phyloP scores from a whole-genome alignment of 2,888 invertebrate species.

The Halictus quadricinctus region DNA sequence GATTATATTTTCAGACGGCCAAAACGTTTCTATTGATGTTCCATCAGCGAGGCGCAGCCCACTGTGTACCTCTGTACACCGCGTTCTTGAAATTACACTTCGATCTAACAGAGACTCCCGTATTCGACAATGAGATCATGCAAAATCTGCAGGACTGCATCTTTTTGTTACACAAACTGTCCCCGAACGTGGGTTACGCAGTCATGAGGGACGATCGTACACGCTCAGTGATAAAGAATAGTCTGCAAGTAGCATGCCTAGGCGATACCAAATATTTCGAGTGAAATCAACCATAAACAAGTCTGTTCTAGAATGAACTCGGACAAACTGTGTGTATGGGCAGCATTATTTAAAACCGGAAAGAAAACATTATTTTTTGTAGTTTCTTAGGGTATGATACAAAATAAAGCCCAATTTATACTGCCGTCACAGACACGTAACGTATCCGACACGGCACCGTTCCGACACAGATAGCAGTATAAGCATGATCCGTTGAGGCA shows the following conservation, averaged over 20 bases:
- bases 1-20: conserved; percentile 69
- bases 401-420: neutral
- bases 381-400: conserved; percentile 47
- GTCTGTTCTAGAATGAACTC: conserved; percentile 28
- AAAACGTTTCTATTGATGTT: conserved; percentile 73
- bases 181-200: conserved; percentile 71
- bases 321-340: conserved; percentile 28
- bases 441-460: no score
- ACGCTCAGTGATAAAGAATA: conserved; percentile 72
- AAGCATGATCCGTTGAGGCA: no score
- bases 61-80: conserved; percentile 72
- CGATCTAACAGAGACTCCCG: conserved; percentile 75
- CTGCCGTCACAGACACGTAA: no score
- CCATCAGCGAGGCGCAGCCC: conserved; percentile 70
- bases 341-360: conserved; percentile 51
- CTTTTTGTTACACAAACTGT: conserved; percentile 73
- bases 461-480: no score
- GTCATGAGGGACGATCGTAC: conserved; percentile 76
- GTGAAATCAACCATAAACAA: conserved; percentile 54
- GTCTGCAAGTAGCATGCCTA: conserved; percentile 68
- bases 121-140: conserved; percentile 76
- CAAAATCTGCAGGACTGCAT: conserved; percentile 76
- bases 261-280: conserved; percentile 76
- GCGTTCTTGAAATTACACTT: conserved; percentile 75
- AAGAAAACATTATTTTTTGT: conserved; percentile 56